phyloP scores from a whole-genome alignment of 1,140 invertebrate genomes.

The Heliconius hermathena region DNA sequence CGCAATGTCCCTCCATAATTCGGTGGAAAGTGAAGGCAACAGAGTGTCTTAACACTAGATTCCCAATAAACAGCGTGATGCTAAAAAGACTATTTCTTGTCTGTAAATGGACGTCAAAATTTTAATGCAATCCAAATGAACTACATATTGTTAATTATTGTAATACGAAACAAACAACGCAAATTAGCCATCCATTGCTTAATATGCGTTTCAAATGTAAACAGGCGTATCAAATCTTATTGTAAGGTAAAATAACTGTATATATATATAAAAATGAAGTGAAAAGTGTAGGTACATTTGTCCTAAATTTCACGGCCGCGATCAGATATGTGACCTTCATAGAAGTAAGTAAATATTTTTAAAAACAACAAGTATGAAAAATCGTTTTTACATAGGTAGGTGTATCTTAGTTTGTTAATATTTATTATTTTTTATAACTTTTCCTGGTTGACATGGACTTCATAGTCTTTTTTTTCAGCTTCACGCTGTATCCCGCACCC shows the following conservation, averaged over 20 bases:
- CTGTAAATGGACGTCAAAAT: neutral
- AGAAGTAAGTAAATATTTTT: neutral
- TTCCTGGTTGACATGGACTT: too few species aligned
- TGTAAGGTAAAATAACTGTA: slow-evolving; percentile 46
- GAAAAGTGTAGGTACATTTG: slow-evolving; percentile 51
- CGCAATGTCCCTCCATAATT: neutral
- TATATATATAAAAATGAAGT: neutral
- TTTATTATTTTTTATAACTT: neutral
- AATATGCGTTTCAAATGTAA: slow-evolving; percentile 38
- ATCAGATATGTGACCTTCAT: slow-evolving; percentile 45
- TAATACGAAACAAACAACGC: slow-evolving; percentile 9
- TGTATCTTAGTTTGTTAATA: neutral
- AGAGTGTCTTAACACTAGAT: neutral
- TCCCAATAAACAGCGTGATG: too few species aligned
- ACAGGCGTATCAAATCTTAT: slow-evolving; percentile 41
- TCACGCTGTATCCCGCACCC: too few species aligned
- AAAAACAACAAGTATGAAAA: neutral
- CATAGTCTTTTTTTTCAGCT: too few species aligned
- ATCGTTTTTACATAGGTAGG: neutral
- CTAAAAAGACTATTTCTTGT: neutral
- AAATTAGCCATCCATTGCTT: slow-evolving; percentile 25
- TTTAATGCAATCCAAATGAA: neutral
- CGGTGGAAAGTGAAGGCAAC: neutral
- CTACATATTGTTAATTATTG: neutral
- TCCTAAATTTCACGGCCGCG: slow-evolving; percentile 57